These are phyloP conservation scores for Lampropteryx suffumata DNA, from an alignment of 2,888 invertebrate species.

Conservation along the genomic window DNA sequence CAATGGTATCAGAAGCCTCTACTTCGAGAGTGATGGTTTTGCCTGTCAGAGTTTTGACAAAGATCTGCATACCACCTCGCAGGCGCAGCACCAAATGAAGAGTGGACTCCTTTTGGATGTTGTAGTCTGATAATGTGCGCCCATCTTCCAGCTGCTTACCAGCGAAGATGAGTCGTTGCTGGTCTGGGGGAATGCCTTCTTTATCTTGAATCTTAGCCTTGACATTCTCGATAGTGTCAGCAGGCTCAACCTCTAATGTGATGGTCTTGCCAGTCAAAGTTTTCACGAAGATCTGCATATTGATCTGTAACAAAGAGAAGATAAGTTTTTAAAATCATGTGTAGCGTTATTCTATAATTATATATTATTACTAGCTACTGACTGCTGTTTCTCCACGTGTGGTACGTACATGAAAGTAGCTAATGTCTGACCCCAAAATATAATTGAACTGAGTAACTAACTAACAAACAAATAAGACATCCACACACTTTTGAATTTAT, in stretches of 20 bases:
- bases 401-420: no score
- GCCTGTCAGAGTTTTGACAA: constrained; percentile 33
- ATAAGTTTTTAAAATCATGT: neutral
- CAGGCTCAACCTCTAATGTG: constrained; percentile 81
- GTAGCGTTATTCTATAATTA: no score
- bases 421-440: no score
- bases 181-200: constrained; percentile 81
- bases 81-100: constrained; percentile 33
- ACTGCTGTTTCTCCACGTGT: no score
- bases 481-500: no score
- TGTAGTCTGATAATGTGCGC: constrained; percentile 60
- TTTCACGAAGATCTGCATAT: constrained; percentile 78
- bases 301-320: constrained; percentile 29
- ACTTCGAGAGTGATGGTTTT: constrained; percentile 34
- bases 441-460: no score
- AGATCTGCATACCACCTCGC: constrained; percentile 36
- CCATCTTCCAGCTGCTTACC: constrained; percentile 87
- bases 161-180: constrained; percentile 84
- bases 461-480: no score
- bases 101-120: constrained; percentile 34
- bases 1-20: constrained; percentile 33
- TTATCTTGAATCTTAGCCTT: constrained; percentile 82
- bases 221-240: constrained; percentile 85
- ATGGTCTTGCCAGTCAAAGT: constrained; percentile 84
- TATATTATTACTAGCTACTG: no score